Percentiles rank a stretch among this genome's conserved stretches.
These are phyloP conservation scores for Silurus aristotelis DNA, from an alignment of 2,797 vertebrate species.

Conservation along the genomic window DNA sequence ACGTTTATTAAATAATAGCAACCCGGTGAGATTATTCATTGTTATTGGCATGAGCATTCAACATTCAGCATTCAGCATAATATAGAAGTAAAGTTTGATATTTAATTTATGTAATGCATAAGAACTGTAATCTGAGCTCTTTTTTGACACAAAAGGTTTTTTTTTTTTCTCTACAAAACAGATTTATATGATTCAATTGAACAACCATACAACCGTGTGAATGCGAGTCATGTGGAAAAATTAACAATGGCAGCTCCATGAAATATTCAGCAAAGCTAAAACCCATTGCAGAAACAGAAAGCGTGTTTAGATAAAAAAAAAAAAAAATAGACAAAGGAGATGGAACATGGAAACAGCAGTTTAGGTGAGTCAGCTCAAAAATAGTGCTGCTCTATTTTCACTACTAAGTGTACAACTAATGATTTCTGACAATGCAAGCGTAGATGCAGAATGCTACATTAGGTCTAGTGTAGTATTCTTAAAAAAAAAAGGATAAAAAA, in stretches of 20 bases:
- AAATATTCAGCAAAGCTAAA: conserved; percentile 41
- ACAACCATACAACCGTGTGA: not conserved
- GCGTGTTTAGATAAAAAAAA: not conserved
- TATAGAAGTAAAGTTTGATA: not conserved
- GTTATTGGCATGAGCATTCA: not conserved
- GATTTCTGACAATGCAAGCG: not conserved
- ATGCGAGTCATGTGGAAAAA: not conserved
- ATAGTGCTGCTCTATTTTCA: not conserved
- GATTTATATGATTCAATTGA: conserved; percentile 2
- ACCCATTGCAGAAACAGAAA: conserved; percentile 11
- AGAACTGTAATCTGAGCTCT: not conserved
- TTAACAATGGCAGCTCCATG: conserved; percentile 16
- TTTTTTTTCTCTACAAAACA: not conserved
- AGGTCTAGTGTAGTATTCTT: not conserved
- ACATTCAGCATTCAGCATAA: no score
- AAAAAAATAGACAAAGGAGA: not conserved
- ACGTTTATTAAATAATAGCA: not conserved
- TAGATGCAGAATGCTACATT: not conserved
- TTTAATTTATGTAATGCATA: not conserved
- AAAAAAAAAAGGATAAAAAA: not conserved
- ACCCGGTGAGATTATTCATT: not conserved
- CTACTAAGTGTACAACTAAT: not conserved
- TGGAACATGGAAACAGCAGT: not conserved
- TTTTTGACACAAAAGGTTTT: not conserved
- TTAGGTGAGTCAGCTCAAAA: not conserved